Conservation (phyloP, 2,888 invertebrate species). For the Liodrosophila aerea region DNA sequence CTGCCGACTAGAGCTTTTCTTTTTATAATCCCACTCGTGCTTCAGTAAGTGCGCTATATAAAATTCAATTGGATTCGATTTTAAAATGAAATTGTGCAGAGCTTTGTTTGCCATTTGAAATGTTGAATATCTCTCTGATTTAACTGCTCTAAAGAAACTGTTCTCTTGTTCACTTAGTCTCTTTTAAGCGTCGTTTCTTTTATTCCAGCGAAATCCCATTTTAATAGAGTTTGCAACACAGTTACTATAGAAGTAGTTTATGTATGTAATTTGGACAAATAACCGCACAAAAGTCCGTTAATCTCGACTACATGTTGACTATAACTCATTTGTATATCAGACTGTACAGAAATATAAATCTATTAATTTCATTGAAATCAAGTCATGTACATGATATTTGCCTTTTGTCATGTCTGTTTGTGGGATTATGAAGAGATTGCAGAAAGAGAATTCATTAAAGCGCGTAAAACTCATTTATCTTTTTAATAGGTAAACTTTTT, state of each 20-base stretch:
- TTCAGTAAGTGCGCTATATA: conserved; percentile 23
- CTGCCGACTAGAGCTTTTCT: background rate
- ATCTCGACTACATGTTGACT: no score
- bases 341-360: no score
- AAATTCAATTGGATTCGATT: conserved; percentile 27
- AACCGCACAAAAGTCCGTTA: no score
- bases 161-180: background rate
- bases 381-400: background rate
- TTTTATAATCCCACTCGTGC: conserved; percentile 28
- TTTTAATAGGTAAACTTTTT: conserved; percentile 5
- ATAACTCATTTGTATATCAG: background rate
- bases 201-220: no score
- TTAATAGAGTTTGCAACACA: no score
- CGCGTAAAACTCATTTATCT: conserved; percentile 1
- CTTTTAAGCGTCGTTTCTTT: no score
- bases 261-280: no score
- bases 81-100: conserved; percentile 7
- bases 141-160: conserved; percentile 14
- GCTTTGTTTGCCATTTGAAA: conserved; percentile 9
- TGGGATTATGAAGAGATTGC: background rate
- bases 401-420: no score
- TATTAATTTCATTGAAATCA: no score
- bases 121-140: conserved; percentile 17
- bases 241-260: no score
- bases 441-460: background rate